phyloP scores from a whole-genome alignment of 2,797 vertebrate species.

The Botia almorhae region DNA sequence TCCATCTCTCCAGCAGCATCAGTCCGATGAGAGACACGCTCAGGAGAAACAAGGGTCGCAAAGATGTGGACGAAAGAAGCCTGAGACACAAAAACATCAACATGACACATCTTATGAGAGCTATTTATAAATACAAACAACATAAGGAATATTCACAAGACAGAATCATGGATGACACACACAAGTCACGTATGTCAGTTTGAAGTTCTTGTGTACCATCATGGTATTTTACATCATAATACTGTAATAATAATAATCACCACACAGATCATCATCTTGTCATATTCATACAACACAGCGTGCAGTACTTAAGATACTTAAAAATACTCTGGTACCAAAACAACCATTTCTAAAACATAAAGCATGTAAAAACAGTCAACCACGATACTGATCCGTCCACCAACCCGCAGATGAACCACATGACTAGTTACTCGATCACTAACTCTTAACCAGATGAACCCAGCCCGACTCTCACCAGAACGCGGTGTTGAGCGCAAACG shows the following conservation, averaged over 20 bases:
- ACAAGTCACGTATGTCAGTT: too few relatives aligned
- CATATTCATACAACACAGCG: background rate
- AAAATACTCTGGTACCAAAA: background rate
- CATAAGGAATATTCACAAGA: too few relatives aligned
- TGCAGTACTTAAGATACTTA: background rate
- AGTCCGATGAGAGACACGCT: conserved; percentile 87
- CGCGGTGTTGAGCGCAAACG: conserved; percentile 87
- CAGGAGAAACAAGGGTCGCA: conserved; percentile 90
- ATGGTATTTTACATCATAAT: too few relatives aligned
- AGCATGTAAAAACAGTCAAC: background rate
- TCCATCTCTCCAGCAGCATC: conserved; percentile 91
- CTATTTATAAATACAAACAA: background rate
- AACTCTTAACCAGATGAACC: background rate
- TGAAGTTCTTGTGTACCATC: too few relatives aligned
- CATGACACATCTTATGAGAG: background rate
- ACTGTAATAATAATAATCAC: too few relatives aligned
- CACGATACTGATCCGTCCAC: background rate
- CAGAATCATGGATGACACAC: too few relatives aligned
- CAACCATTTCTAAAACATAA: too few relatives aligned
- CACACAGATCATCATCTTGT: too few relatives aligned
- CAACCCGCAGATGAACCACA: background rate
- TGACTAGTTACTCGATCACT: background rate
- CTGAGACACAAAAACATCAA: conserved; percentile 67
- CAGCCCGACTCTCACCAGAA: conserved; percentile 83
- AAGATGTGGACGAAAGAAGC: conserved; percentile 91